A percentile compares a stretch with the other conserved stretches of the same genome.
Conservation (phyloP, 2,888 invertebrate genomes). For the Lumbricus terrestris region DNA sequence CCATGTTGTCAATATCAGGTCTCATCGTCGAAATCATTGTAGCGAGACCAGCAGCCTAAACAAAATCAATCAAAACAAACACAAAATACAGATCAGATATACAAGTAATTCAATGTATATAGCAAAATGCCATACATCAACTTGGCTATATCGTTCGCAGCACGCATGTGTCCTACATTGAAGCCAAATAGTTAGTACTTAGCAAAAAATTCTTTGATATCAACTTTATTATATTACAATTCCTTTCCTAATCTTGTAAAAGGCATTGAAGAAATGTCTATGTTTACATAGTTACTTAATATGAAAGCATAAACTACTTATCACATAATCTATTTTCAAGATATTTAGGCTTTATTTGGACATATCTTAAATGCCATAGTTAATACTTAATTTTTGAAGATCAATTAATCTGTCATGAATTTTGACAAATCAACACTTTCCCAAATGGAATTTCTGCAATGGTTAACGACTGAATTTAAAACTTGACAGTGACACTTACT, state of each 20-base stretch:
- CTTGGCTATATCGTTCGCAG: no score
- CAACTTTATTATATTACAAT: not conserved
- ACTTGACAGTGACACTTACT: no score
- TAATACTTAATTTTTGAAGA: no score
- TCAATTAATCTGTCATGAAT: not conserved
- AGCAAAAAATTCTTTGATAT: no score
- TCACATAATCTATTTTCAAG: not conserved
- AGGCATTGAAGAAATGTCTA: not conserved
- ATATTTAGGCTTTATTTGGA: not conserved
- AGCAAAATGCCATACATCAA: not conserved
- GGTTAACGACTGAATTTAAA: not conserved
- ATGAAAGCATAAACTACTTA: not conserved
- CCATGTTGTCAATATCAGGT: constrained; percentile 99
- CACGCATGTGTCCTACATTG: not conserved
- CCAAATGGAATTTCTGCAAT: not conserved
- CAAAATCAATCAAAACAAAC: not conserved
- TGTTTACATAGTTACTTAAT: not conserved
- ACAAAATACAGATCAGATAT: not conserved
- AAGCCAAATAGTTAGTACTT: not conserved
- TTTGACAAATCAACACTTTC: not conserved
- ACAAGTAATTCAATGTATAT: constrained; percentile 30
- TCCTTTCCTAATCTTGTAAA: not conserved
- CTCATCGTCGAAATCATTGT: constrained; percentile 99
- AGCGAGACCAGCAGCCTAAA: constrained; percentile 86
- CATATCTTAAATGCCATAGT: not conserved